Evolutionary conservation across 2,113 vertebrate species (phyloP).

Genomic region (Ivindomyrus marchei): DNA sequence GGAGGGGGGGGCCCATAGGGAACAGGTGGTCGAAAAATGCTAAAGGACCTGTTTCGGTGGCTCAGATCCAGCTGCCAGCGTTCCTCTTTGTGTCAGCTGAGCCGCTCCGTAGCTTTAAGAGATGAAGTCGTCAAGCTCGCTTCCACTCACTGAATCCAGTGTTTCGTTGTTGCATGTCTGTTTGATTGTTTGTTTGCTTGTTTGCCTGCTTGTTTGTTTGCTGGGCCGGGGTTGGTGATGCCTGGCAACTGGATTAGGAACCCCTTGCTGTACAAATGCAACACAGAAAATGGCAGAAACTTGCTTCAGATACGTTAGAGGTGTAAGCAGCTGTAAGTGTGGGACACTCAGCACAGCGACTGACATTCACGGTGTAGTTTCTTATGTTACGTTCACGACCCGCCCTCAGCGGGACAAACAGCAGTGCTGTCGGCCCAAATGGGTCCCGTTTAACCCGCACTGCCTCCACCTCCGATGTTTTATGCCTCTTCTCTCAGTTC

Average conservation of each 20-base stretch:
- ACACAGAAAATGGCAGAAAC: not conserved
- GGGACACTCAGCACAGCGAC: not conserved
- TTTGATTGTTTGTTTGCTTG: not conserved
- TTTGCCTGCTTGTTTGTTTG: not conserved
- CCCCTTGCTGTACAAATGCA: not conserved
- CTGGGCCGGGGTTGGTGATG: not conserved
- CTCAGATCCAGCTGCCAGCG: not conserved
- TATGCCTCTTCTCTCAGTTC: not conserved
- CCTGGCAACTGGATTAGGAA: not conserved
- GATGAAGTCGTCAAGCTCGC: not conserved
- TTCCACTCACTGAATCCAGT: not conserved
- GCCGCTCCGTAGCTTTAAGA: not conserved
- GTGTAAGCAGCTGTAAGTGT: not conserved
- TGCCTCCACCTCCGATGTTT: not conserved
- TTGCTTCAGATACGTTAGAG: not conserved
- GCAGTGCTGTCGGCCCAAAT: not conserved
- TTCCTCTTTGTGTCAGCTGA: not conserved
- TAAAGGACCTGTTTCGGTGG: slow-evolving; percentile 2
- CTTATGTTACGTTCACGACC: not conserved
- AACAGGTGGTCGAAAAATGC: slow-evolving; percentile 34
- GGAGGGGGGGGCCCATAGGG: not conserved
- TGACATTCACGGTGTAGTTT: not conserved
- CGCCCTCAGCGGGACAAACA: not conserved
- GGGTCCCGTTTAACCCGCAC: not conserved
- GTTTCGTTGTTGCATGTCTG: not conserved